A percentile compares a stretch with the other conserved stretches of the same genome.
Evolutionary conservation across 2,797 vertebrate genomes (phyloP).

Genomic region (Enoplosus armatus): DNA sequence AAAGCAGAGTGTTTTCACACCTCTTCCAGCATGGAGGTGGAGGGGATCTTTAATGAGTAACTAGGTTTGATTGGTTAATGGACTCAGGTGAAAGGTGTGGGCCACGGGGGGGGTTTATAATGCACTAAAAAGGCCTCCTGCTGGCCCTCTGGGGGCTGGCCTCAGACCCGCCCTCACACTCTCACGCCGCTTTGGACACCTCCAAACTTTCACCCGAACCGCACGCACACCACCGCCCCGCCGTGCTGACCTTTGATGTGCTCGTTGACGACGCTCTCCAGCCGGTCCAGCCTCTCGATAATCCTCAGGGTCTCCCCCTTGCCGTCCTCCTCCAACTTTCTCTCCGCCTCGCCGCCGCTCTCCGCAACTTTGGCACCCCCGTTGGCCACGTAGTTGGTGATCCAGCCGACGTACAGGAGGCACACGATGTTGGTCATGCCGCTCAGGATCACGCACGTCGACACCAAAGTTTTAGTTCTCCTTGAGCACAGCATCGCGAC

Average conservation of each 20-base stretch:
- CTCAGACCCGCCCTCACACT: too few species aligned
- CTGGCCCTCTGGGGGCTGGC: not conserved
- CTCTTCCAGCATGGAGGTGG: not conserved
- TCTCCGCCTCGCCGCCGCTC: constrained; percentile 79
- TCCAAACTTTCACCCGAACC: not conserved
- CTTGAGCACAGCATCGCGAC: constrained; percentile 95
- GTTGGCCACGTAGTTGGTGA: constrained; percentile 96
- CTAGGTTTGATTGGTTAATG: not conserved
- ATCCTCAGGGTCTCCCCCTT: constrained; percentile 95
- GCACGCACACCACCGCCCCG: too few species aligned
- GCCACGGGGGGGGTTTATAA: too few species aligned
- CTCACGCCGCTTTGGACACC: not conserved
- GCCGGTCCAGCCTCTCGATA: constrained; percentile 94
- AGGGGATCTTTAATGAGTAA: not conserved
- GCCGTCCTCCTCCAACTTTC: constrained; percentile 94
- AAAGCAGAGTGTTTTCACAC: not conserved
- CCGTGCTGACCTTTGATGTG: constrained; percentile 92
- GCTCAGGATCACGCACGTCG: constrained; percentile 97
- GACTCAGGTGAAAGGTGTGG: too few species aligned
- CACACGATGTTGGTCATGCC: constrained; percentile 98
- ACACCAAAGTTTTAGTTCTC: constrained; percentile 99
- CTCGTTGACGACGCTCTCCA: constrained; percentile 97
- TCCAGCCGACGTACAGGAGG: constrained; percentile 97
- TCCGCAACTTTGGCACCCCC: constrained; percentile 91
- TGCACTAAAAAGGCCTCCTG: too few species aligned